A percentile compares a stretch with the other conserved stretches of the same genome.
Evolutionary conservation across 92 coral and sea anemone species (phyloP).

Genomic region (Heteractis magnifica): DNA sequence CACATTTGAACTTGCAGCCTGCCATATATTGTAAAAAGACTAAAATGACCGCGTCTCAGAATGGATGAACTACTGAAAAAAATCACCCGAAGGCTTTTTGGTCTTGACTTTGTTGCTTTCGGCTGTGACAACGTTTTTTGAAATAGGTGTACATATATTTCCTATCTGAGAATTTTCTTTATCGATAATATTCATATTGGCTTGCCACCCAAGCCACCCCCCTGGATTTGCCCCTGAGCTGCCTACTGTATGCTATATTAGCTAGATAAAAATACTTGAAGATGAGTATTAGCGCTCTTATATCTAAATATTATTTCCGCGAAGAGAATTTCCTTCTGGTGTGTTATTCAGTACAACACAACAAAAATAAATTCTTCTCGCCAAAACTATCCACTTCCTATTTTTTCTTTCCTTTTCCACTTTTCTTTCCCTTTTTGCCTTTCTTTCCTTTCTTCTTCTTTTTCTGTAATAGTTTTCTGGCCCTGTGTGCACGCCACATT

Average conservation of each 20-base stretch:
- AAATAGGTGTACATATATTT: too few species aligned
- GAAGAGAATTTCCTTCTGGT: neutral
- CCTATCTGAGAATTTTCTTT: too few species aligned
- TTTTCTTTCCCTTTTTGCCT: slow-evolving; percentile 73
- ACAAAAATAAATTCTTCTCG: slow-evolving; percentile 11
- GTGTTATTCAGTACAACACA: neutral
- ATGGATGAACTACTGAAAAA: too few species aligned
- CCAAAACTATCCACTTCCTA: slow-evolving; percentile 14
- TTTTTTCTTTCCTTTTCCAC: slow-evolving; percentile 62
- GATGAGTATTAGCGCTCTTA: neutral
- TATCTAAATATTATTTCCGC: neutral
- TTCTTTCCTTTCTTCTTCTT: slow-evolving; percentile 81
- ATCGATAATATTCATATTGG: too few species aligned
- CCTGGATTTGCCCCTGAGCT: too few species aligned
- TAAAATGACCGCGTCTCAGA: too few species aligned
- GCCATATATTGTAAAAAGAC: too few species aligned
- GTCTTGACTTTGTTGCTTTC: too few species aligned
- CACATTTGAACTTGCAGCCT: too few species aligned
- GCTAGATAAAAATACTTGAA: neutral
- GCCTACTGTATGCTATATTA: neutral
- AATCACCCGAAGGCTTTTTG: too few species aligned
- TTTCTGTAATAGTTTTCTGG: slow-evolving; percentile 84
- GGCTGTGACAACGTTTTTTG: too few species aligned
- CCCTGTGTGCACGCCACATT: slow-evolving; percentile 94
- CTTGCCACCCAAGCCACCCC: too few species aligned